Conservation (phyloP, 2,113 vertebrate species). For the Aepyceros melampus region DNA sequence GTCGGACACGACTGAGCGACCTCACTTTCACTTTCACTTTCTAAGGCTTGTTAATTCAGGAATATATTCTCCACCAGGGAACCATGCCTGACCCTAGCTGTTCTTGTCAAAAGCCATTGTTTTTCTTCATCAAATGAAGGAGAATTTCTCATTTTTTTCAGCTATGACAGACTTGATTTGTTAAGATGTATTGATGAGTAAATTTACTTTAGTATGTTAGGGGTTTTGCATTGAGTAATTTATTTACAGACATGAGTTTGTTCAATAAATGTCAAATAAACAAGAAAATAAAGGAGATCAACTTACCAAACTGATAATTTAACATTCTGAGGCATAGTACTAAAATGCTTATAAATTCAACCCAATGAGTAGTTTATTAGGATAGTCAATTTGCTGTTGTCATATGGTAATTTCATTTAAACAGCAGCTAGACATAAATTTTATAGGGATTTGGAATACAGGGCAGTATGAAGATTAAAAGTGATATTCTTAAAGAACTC, state of each 20-base stretch:
- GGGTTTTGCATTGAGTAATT: not conserved
- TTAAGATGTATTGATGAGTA: not conserved
- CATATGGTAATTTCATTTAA: not conserved
- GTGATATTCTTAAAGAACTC: not conserved
- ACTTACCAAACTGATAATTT: not conserved
- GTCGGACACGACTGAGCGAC: no score
- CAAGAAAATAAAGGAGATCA: not conserved
- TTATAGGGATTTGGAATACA: not conserved
- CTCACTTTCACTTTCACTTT: no score
- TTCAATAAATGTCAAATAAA: not conserved
- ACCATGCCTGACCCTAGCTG: not conserved
- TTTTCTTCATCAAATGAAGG: not conserved
- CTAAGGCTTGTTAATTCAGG: not conserved
- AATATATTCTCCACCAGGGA: not conserved
- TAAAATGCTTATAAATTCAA: not conserved
- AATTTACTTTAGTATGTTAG: not conserved
- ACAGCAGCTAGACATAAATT: not conserved
- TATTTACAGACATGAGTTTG: not conserved
- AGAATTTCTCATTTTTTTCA: constrained; percentile 15
- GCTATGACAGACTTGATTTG: not conserved
- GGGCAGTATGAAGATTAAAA: not conserved
- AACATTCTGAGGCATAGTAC: not conserved
- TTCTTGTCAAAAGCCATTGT: not conserved
- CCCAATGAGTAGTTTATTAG: not conserved
- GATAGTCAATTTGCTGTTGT: not conserved